These are phyloP conservation scores for Chaetura pelagica DNA, from an alignment of 2,113 vertebrate species.

Conservation along the genomic window DNA sequence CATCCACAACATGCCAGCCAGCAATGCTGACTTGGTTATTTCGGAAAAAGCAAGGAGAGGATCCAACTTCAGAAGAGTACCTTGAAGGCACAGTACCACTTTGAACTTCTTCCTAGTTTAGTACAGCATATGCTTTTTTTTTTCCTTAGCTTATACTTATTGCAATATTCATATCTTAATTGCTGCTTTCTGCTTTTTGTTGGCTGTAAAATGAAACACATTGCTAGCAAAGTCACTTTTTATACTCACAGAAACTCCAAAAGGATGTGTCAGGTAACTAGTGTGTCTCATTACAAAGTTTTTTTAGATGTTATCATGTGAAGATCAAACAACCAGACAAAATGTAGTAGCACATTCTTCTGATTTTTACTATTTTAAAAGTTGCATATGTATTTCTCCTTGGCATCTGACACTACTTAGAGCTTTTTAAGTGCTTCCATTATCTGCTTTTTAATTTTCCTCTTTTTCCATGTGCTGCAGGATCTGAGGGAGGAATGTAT, in stretches of 20 bases:
- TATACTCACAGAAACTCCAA: not conserved
- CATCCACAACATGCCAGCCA: not conserved
- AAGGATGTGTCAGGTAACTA: not conserved
- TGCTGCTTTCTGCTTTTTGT: constrained; percentile 40
- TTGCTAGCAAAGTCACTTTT: not conserved
- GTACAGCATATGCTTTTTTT: not conserved
- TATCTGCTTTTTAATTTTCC: not conserved
- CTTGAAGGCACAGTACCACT: not conserved
- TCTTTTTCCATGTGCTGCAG: constrained; percentile 66
- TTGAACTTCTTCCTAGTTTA: not conserved
- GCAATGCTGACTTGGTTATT: not conserved
- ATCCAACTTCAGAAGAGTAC: not conserved
- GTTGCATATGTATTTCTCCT: constrained; percentile 10
- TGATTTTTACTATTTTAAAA: constrained; percentile 5
- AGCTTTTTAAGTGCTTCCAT: not conserved
- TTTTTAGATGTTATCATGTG: not conserved
- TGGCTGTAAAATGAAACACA: not conserved
- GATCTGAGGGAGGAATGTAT: constrained; percentile 92
- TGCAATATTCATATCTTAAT: constrained; percentile 20
- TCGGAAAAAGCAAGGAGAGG: not conserved
- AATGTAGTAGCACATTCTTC: not conserved
- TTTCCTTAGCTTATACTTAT: not conserved
- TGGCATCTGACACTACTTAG: not conserved
- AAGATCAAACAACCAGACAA: not conserved
- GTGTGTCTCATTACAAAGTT: constrained; percentile 23